Percentiles rank a stretch among this genome's conserved stretches.
phyloP scores from a whole-genome alignment of 2,888 invertebrate species.

The Folsomia manolachei region DNA sequence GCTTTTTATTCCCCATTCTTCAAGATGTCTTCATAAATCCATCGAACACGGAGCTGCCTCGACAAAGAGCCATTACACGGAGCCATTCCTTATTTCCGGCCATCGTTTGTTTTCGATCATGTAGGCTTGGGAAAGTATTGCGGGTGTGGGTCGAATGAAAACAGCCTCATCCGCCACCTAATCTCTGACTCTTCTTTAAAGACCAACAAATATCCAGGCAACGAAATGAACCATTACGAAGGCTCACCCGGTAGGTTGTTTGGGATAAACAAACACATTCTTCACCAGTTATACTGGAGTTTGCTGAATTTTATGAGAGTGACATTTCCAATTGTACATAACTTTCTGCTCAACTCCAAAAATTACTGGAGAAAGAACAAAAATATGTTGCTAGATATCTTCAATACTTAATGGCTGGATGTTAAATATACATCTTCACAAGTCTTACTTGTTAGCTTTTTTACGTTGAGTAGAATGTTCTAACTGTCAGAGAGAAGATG shows the following conservation, averaged over 20 bases:
- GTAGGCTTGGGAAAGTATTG: background rate
- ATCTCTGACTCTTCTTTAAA: background rate
- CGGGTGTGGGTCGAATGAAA: conserved; percentile 37
- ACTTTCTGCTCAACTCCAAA: no score
- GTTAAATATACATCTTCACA: no score
- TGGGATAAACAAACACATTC: background rate
- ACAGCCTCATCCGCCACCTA: conserved; percentile 13
- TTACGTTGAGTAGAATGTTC: no score
- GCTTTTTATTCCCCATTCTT: conserved; percentile 37
- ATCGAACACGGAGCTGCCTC: conserved; percentile 32
- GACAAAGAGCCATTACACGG: conserved; percentile 40
- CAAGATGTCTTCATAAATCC: conserved; percentile 42
- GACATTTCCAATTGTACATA: no score
- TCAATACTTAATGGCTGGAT: no score
- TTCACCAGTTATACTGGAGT: background rate
- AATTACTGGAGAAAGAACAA: no score
- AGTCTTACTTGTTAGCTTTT: no score
- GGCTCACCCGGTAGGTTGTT: no score
- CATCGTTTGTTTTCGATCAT: conserved; percentile 45
- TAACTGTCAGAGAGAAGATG: no score
- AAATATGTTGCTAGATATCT: no score
- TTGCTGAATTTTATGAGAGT: no score
- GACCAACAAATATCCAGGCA: background rate
- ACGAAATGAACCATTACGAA: no score
- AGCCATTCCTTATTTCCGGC: conserved; percentile 45